Evolutionary conservation across 1,140 invertebrate genomes (phyloP).

Genomic region (Drosophila ananassae): DNA sequence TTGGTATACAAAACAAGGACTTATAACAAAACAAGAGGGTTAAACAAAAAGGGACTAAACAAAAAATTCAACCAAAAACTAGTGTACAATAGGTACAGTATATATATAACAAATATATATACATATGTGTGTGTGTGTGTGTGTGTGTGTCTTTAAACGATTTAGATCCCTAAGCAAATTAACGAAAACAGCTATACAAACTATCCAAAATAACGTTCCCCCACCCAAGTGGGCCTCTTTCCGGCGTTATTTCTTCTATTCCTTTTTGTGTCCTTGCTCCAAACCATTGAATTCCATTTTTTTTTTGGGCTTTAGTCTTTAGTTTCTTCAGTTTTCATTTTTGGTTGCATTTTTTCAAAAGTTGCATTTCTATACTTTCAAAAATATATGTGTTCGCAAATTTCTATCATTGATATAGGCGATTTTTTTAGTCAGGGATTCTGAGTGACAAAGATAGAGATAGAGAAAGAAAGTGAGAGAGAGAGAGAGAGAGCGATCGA

Average conservation of each 20-base stretch:
- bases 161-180: slow-evolving; percentile 34
- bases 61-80: slow-evolving; percentile 31
- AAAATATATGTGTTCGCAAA: slow-evolving; percentile 67
- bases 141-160: slow-evolving; percentile 17
- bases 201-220: slow-evolving; percentile 37
- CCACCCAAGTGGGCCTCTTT: slow-evolving; percentile 17
- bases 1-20: slow-evolving; percentile 37
- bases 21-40: slow-evolving; percentile 35
- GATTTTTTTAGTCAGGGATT: slow-evolving; percentile 1
- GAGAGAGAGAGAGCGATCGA: slow-evolving; percentile 42
- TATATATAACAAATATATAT: not conserved
- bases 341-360: slow-evolving; percentile 66
- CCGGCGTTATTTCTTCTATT: slow-evolving; percentile 13
- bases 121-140: slow-evolving; percentile 17
- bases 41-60: slow-evolving; percentile 17
- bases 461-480: slow-evolving; percentile 15
- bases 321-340: slow-evolving; percentile 26
- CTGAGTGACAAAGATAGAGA: slow-evolving; percentile 17
- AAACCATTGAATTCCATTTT: slow-evolving; percentile 40
- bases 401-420: slow-evolving; percentile 34
- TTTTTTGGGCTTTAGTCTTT: slow-evolving; percentile 55
- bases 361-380: slow-evolving; percentile 76
- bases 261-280: slow-evolving; percentile 29
- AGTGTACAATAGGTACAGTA: slow-evolving; percentile 6
- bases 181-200: slow-evolving; percentile 36